A percentile compares a stretch with the other conserved stretches of the same genome.
Evolutionary conservation across 2,888 invertebrate species (phyloP).

Genomic region (Cenopis cana): DNA sequence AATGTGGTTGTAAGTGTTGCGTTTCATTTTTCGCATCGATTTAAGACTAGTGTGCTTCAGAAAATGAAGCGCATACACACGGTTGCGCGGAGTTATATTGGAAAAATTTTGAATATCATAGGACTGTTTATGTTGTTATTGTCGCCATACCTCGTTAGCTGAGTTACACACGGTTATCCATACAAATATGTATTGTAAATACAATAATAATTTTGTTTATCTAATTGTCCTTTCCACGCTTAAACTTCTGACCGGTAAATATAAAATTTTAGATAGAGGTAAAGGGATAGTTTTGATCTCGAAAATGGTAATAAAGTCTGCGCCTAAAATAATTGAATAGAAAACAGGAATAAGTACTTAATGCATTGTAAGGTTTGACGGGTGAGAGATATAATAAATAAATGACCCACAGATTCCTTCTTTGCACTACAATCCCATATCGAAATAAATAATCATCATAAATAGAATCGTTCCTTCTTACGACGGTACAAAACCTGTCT

Average conservation of each 20-base stretch:
- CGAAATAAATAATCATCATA: background rate
- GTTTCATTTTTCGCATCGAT: background rate
- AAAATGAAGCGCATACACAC: background rate
- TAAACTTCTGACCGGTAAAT: no score
- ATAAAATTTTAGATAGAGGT: no score
- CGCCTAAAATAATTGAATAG: no score
- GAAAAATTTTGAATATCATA: background rate
- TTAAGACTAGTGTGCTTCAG: background rate
- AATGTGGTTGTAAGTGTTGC: conserved; percentile 1
- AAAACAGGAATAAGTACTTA: no score
- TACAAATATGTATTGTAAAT: no score
- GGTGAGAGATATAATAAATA: background rate
- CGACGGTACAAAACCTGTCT: background rate
- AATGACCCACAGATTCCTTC: background rate
- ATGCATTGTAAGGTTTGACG: no score
- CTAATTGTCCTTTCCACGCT: no score
- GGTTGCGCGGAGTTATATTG: background rate
- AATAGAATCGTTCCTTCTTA: background rate
- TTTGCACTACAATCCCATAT: background rate
- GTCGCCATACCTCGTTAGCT: background rate
- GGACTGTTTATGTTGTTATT: background rate
- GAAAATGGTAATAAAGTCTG: no score
- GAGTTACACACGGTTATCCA: no score
- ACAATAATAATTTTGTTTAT: no score
- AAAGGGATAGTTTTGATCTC: no score